phyloP scores from a whole-genome alignment of 30 jellyfish, hydroid and myxozoan species.

The Haliclystus octoradiatus region DNA sequence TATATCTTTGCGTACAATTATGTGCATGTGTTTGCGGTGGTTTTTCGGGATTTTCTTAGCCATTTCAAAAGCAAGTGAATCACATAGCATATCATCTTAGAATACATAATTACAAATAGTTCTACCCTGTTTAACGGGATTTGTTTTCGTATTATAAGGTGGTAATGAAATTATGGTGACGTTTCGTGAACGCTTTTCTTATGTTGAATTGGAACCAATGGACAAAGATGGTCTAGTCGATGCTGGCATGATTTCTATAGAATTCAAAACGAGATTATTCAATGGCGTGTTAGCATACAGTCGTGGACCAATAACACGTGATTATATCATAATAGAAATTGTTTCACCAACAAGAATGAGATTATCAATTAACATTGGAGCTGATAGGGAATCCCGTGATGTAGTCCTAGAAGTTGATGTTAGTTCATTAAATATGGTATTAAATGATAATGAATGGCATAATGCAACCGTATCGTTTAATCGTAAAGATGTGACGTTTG shows the following conservation, averaged over 20 bases:
- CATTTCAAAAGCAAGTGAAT: no score
- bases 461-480: conserved; percentile 50
- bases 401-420: conserved; percentile 72
- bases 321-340: conserved; percentile 47
- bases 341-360: conserved; percentile 75
- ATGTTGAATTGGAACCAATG: conserved; percentile 51
- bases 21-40: no score
- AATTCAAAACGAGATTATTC: conserved; percentile 66
- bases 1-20: no score
- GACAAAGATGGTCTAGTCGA: conserved; percentile 55
- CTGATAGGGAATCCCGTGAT: conserved; percentile 18
- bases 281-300: conserved; percentile 56
- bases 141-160: no score
- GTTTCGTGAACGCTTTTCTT: conserved; percentile 83
- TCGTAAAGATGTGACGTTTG: conserved; percentile 68
- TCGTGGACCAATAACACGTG: conserved; percentile 88
- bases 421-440: conserved; percentile 28
- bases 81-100: no score
- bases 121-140: no score
- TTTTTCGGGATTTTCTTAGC: no score
- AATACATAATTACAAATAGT: no score
- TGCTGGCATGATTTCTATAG: conserved; percentile 76
- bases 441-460: conserved; percentile 86
- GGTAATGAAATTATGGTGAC: conserved; percentile 65
- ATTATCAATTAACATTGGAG: conserved; percentile 67